Evolutionary conservation across 1,140 invertebrate genomes (phyloP).

Genomic region (Atta colombica): DNA sequence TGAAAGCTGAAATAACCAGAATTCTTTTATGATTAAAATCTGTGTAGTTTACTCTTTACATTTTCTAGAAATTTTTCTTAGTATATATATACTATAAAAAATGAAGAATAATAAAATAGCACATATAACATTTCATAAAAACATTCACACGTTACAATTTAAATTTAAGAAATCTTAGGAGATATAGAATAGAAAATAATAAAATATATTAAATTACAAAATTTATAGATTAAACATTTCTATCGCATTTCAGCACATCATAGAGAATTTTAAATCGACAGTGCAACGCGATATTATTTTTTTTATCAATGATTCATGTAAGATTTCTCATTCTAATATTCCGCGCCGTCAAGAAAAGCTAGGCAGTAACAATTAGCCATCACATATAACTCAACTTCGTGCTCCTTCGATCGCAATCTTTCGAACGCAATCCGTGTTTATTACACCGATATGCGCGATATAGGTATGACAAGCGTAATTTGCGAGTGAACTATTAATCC

Average conservation of each 20-base stretch:
- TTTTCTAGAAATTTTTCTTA: too few relatives aligned
- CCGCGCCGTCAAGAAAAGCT: not conserved
- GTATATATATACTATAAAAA: not conserved
- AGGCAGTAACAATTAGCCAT: not conserved
- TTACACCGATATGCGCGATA: not conserved
- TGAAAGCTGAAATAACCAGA: too few relatives aligned
- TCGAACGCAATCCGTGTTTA: constrained; percentile 8
- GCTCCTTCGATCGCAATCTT: not conserved
- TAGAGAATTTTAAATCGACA: not conserved
- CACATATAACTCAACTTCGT: not conserved
- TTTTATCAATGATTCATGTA: not conserved
- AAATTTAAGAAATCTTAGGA: not conserved
- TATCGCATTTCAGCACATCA: not conserved
- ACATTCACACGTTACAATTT: not conserved
- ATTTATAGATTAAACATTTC: not conserved
- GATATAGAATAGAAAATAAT: not conserved
- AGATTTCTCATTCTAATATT: not conserved
- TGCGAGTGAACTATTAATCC: constrained; percentile 43
- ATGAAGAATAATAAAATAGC: not conserved
- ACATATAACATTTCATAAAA: not conserved
- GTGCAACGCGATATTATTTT: not conserved
- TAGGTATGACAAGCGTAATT: constrained; percentile 22
- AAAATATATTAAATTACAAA: not conserved
- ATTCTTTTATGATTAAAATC: too few relatives aligned
- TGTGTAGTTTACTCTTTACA: too few relatives aligned